phyloP scores from a whole-genome alignment of 2,113 vertebrate species.

The Chloropsis cyanopogon region DNA sequence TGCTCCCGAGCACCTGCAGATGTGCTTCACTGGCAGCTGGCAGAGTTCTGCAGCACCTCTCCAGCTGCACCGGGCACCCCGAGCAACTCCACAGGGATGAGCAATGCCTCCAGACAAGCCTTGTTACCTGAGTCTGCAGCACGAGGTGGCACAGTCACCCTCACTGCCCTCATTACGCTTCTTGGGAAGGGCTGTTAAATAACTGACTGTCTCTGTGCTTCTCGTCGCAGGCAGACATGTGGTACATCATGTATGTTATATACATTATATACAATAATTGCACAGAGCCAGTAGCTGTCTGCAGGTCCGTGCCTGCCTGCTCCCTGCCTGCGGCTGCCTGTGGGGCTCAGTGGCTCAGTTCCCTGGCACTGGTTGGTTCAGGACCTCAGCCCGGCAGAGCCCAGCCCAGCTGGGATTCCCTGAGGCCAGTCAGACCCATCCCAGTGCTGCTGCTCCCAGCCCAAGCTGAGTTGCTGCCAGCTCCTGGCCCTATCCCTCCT shows the following conservation, averaged over 20 bases:
- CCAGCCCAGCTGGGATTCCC: not conserved
- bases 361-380: not conserved
- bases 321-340: not conserved
- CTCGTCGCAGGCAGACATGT: not conserved
- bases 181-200: not conserved
- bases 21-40: not conserved
- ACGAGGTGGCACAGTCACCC: accelerated
- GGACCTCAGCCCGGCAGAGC: not conserved
- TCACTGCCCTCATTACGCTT: accelerated
- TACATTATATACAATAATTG: no score
- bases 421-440: accelerated
- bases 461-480: not conserved
- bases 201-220: not conserved
- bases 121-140: not conserved
- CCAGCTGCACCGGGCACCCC: accelerated
- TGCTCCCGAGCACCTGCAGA: not conserved
- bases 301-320: not conserved
- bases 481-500: not conserved
- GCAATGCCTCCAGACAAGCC: not conserved
- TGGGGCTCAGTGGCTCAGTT: not conserved
- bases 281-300: not conserved
- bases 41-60: not conserved
- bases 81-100: not conserved
- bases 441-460: not conserved
- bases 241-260: accelerated